Evolutionary conservation across 92 coral and sea anemone genomes (phyloP).

Genomic region (Meandrina meandrites): DNA sequence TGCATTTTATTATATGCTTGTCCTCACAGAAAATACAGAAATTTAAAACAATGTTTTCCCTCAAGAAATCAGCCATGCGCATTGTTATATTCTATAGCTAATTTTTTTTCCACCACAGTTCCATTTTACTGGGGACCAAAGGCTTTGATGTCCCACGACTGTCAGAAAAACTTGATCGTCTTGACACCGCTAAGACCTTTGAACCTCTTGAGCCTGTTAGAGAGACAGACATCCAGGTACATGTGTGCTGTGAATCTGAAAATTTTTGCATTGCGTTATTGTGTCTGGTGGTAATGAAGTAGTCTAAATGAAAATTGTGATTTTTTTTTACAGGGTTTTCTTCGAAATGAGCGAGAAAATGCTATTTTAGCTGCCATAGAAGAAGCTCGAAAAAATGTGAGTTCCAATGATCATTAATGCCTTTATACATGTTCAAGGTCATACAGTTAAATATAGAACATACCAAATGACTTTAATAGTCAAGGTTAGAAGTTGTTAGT

Average conservation of each 20-base stretch:
- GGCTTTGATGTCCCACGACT: constrained; percentile 97
- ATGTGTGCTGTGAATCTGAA: background rate
- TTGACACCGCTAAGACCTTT: constrained; percentile 96
- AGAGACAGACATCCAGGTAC: constrained; percentile 97
- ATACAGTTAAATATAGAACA: too few relatives aligned
- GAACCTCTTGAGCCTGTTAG: constrained; percentile 97
- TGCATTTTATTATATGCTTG: too few relatives aligned
- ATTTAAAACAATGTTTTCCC: too few relatives aligned
- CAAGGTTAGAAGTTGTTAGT: too few relatives aligned
- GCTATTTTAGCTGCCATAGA: constrained; percentile 97
- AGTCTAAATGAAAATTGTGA: background rate
- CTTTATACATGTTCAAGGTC: too few relatives aligned
- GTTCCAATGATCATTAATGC: too few relatives aligned
- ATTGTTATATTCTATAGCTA: background rate
- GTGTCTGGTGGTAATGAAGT: background rate
- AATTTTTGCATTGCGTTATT: background rate
- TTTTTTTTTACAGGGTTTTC: constrained; percentile 75
- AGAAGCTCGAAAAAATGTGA: constrained; percentile 96
- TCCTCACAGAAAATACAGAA: too few relatives aligned
- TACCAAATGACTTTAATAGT: too few relatives aligned
- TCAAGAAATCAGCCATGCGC: too few relatives aligned
- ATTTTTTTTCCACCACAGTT: constrained; percentile 50
- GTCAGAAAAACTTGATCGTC: constrained; percentile 92
- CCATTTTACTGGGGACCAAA: constrained; percentile 94
- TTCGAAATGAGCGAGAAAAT: constrained; percentile 98